A percentile compares a stretch with the other conserved stretches of the same genome.
Evolutionary conservation across 2,888 invertebrate genomes (phyloP).

Genomic region (Dendrolimus pini): DNA sequence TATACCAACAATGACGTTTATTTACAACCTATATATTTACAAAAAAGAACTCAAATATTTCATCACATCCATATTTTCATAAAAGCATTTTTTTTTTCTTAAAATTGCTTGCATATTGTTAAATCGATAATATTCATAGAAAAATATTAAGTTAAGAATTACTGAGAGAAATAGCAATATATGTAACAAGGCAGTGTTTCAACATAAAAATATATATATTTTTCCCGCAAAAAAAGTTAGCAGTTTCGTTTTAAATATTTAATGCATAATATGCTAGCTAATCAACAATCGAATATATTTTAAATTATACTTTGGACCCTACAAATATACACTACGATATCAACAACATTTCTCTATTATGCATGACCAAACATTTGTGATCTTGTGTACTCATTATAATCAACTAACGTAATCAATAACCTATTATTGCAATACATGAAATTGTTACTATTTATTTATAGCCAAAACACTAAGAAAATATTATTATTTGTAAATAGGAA

Average conservation of each 20-base stretch:
- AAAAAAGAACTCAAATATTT: no score
- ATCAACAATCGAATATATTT: no score
- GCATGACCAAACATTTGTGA: no score
- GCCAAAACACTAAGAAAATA: slow-evolving; percentile 14
- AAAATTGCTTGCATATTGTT: slow-evolving; percentile 23
- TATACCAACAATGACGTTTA: slow-evolving; percentile 54
- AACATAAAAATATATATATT: slow-evolving; percentile 21
- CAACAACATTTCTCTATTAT: slow-evolving; percentile 3
- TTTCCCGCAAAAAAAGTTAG: slow-evolving; percentile 5
- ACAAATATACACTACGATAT: slow-evolving; percentile 1
- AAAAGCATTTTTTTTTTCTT: slow-evolving; percentile 17
- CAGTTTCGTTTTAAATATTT: no score
- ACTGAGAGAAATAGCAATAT: slow-evolving; percentile 5
- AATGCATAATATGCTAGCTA: background rate
- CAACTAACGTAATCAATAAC: no score
- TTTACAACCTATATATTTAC: slow-evolving; percentile 24
- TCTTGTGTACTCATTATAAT: no score
- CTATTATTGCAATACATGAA: background rate
- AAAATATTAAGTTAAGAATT: slow-evolving; percentile 10
- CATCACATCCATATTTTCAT: slow-evolving; percentile 46
- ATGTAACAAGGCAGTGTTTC: slow-evolving; percentile 34
- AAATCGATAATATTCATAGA: slow-evolving; percentile 6
- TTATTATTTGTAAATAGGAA: slow-evolving; percentile 9
- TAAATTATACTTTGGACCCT: background rate
- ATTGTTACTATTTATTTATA: background rate